These are phyloP conservation scores for Toxonevra muliebris DNA, from an alignment of 2,888 invertebrate species.

Conservation along the genomic window DNA sequence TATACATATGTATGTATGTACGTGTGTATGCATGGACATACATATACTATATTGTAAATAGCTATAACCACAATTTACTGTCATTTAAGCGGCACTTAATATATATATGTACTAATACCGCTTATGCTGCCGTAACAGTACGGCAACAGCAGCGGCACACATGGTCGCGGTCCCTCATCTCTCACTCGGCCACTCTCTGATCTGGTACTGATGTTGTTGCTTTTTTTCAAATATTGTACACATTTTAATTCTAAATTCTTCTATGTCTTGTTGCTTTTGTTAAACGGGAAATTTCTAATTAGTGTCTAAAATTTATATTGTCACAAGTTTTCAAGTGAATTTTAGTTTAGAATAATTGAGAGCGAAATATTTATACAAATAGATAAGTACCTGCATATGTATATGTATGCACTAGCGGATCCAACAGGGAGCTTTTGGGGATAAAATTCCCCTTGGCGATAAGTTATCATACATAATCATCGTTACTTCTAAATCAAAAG, in stretches of 20 bases:
- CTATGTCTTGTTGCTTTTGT: constrained; percentile 5
- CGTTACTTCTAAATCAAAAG: too few relatives aligned
- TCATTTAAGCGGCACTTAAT: not conserved
- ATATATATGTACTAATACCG: too few relatives aligned
- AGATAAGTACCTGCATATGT: too few relatives aligned
- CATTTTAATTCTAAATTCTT: not conserved
- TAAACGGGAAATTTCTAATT: constrained; percentile 39
- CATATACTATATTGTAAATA: not conserved
- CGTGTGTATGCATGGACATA: not conserved
- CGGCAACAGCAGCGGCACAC: not conserved
- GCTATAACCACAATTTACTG: not conserved
- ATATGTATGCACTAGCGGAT: too few relatives aligned
- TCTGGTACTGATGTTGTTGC: not conserved
- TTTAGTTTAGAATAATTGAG: not conserved
- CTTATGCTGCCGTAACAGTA: not conserved
- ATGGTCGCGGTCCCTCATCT: not conserved
- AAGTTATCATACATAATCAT: too few relatives aligned
- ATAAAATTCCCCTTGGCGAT: too few relatives aligned
- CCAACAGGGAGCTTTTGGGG: too few relatives aligned
- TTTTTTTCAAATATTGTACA: not conserved
- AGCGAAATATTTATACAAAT: not conserved
- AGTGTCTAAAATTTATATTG: constrained; percentile 15
- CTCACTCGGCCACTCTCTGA: not conserved
- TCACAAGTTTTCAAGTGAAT: constrained; percentile 15
- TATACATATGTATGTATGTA: not conserved